A percentile compares a stretch with the other conserved stretches of the same genome.
Evolutionary conservation across 2,797 vertebrate genomes (phyloP).

Genomic region (Alcedo quadribrachys): DNA sequence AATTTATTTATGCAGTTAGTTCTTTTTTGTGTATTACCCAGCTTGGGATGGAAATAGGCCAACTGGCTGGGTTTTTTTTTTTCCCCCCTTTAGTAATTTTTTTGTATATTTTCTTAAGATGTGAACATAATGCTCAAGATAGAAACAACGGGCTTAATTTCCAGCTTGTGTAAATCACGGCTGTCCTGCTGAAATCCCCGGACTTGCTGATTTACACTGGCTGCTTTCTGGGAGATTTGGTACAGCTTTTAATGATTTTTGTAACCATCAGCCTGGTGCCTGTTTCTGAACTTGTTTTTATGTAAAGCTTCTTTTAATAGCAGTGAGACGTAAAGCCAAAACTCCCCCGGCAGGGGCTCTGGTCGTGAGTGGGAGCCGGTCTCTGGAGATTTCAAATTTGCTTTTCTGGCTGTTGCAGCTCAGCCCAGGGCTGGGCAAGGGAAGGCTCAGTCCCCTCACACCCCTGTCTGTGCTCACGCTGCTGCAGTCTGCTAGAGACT

Average conservation of each 20-base stretch:
- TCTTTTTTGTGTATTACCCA: not conserved
- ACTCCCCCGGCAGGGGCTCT: not conserved
- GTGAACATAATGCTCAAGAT: rapidly evolving
- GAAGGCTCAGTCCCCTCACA: not conserved
- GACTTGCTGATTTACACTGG: not conserved
- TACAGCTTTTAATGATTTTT: not conserved
- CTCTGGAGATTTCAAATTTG: not conserved
- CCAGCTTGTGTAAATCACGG: not conserved
- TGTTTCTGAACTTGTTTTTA: not conserved
- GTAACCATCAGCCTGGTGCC: not conserved
- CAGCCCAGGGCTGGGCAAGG: not conserved
- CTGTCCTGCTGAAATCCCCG: not conserved
- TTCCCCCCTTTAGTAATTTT: not conserved
- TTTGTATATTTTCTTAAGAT: not conserved
- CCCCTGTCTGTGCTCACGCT: rapidly evolving
- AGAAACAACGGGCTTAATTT: not conserved
- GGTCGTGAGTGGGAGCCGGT: not conserved
- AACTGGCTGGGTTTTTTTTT: not conserved
- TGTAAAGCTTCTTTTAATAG: not conserved
- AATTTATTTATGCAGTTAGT: not conserved
- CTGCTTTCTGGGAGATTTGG: not conserved
- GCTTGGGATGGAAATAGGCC: not conserved
- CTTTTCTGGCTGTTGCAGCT: not conserved
- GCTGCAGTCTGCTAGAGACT: not conserved
- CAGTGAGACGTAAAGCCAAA: not conserved